A percentile compares a stretch with the other conserved stretches of the same genome.
Evolutionary conservation across 2,113 vertebrate genomes (phyloP).

Genomic region (Otus sunia): DNA sequence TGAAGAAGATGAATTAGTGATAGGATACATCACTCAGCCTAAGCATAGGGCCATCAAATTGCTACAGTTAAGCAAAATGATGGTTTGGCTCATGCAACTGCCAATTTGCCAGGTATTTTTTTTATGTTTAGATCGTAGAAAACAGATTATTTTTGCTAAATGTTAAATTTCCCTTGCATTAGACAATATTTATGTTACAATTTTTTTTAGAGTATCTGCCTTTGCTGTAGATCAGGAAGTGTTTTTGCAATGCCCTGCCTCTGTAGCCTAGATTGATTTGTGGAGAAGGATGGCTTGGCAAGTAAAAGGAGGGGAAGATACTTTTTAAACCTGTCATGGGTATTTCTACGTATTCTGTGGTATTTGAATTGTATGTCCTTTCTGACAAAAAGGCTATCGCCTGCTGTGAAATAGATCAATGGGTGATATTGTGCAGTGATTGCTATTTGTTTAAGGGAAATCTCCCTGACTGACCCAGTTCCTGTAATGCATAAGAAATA

Average conservation of each 20-base stretch:
- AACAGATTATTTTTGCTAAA: neutral
- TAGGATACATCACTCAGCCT: neutral
- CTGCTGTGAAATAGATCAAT: conserved; percentile 59
- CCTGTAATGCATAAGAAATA: conserved; percentile 69
- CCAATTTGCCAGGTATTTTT: neutral
- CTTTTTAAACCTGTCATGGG: conserved; percentile 3
- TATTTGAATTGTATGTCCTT: conserved; percentile 59
- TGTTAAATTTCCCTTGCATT: neutral
- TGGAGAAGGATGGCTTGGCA: neutral
- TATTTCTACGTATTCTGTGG: neutral
- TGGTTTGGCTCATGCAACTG: neutral
- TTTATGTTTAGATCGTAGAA: neutral
- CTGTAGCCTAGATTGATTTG: neutral
- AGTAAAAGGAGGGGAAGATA: neutral
- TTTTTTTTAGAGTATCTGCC: neutral
- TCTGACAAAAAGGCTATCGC: conserved; percentile 23
- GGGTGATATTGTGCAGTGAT: conserved; percentile 66
- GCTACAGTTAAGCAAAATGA: neutral
- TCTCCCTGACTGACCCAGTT: conserved; percentile 74
- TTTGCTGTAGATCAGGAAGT: neutral
- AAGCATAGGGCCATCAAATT: neutral
- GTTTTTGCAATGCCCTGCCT: neutral
- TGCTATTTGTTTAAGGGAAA: conserved; percentile 79
- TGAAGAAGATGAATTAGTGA: neutral
- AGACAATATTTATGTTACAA: neutral